Conservation (phyloP, 2,113 vertebrate genomes). For the Balaenoptera acutorostrata region DNA sequence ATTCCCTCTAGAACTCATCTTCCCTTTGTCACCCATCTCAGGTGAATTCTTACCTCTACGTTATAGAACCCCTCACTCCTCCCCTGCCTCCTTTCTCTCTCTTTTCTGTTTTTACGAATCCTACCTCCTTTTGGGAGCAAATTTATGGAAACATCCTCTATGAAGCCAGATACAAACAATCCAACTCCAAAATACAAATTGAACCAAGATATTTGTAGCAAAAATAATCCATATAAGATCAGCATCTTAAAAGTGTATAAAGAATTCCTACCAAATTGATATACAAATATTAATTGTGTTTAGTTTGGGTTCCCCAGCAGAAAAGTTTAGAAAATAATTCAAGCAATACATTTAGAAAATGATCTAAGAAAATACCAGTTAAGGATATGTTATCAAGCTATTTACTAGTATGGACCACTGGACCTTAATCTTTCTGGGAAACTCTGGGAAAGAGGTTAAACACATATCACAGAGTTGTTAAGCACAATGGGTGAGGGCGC, state of each 20-base stretch:
- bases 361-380: not conserved
- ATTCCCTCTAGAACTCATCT: not conserved
- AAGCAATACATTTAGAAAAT: not conserved
- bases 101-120: not conserved
- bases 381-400: not conserved
- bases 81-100: not conserved
- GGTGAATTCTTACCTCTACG: not conserved
- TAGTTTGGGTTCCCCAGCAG: not conserved
- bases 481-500: not conserved
- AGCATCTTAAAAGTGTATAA: not conserved
- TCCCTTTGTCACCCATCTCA: not conserved
- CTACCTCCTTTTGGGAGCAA: not conserved
- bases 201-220: not conserved
- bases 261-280: not conserved
- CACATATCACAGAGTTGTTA: not conserved
- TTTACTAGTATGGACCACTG: not conserved
- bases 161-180: not conserved
- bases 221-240: not conserved
- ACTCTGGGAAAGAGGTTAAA: not conserved
- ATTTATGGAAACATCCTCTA: not conserved
- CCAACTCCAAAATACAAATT: not conserved
- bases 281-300: not conserved
- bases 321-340: not conserved
- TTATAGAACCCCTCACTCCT: not conserved
- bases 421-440: not conserved